Conservation (phyloP, 2,888 invertebrate species). For the Protodeltote pygarga region DNA sequence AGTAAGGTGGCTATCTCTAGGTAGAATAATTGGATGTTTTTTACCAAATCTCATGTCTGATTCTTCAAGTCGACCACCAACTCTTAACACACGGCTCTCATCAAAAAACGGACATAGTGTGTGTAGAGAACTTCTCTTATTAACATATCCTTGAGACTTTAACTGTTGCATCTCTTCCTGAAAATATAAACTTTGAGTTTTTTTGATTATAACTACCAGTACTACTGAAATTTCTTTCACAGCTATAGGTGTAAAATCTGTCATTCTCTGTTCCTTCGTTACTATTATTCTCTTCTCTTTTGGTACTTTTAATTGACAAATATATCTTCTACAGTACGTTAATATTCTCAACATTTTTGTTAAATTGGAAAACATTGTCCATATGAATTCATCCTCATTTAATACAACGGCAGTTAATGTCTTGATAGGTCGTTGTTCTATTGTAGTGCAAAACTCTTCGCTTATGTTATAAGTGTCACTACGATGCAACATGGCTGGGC, state of each 20-base stretch:
- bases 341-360: neutral
- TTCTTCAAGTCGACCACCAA: neutral
- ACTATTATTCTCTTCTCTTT: no score
- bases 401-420: neutral
- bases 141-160: neutral
- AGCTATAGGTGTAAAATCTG: neutral
- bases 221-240: neutral
- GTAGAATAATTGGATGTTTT: no score
- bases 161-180: neutral
- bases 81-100: neutral
- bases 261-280: neutral
- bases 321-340: slow-evolving; percentile 2
- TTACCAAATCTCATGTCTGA: neutral
- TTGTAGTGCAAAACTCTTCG: neutral
- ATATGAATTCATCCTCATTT: slow-evolving; percentile 1
- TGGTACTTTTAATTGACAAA: slow-evolving; percentile 1
- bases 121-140: neutral
- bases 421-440: slow-evolving; percentile 3
- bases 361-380: slow-evolving; percentile 5
- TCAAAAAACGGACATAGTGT: neutral
- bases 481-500: no score
- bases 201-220: neutral
- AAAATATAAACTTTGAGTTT: no score
- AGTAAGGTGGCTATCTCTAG: slow-evolving; percentile 2
- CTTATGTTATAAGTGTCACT: no score